Base-by-base conservation (phyloP, 1,140 invertebrate species). In the Macrobrachium nipponense region DNA sequence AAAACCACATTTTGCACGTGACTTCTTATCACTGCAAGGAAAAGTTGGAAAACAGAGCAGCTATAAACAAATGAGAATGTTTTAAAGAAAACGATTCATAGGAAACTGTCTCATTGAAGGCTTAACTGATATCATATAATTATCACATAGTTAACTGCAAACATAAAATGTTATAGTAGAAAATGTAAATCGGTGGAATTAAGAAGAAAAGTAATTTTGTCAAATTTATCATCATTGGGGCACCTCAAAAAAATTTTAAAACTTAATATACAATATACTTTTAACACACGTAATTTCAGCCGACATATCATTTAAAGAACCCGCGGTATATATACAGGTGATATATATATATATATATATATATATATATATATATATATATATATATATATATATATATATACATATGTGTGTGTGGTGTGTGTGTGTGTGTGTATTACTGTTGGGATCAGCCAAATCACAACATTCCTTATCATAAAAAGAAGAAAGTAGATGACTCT, bases 281-380 rank as follows among this genome's bases (percentile, higher is more conserved):
- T 72, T 72, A 72, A 72, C 68, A 72, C 68, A 72, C 8, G 14
- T 23, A 72, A 72, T 72, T 18, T 23, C 14, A 72, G 68, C 68
- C 5, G 68, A 72, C 68, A 72, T 12, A 72, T 72, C 14, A 72
- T 17, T 2, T 2, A 72, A 72, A 72, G 2, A 72, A 72, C 68
- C n/a, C n/a, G n/a, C n/a, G n/a, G n/a, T n/a, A n/a, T n/a, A n/a
- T n/a, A n/a, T n/a, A n/a, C n/a, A n/a, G n/a, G n/a, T n/a, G n/a
- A 36, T 36, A 36, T 36, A 36, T 36, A 36, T 36, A 36, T 36
- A 36, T 36, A 36, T 36, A 36, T 36, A 36, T 36, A 36, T 36
- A 36, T 36, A 36, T 36, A 36, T 36, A 36, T 36, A 36, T 36
- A 36, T 36, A 36, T 36, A 36, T 36, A 36, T 36, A 36, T 36